Base-by-base conservation (phyloP, 2,113 vertebrate genomes). In the Cynocephalus volans region DNA sequence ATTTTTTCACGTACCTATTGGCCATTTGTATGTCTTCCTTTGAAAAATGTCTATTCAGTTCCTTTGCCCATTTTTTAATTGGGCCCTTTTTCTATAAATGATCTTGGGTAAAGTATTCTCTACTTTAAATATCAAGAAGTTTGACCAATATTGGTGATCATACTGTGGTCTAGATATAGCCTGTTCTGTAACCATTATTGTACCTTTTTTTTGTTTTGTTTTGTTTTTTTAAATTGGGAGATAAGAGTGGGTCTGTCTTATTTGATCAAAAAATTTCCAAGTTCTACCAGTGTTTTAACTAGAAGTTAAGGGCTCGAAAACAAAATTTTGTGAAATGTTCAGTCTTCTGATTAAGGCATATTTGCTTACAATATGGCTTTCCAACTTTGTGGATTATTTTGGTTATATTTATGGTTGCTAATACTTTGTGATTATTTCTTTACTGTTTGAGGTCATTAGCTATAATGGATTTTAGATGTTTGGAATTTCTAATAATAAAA, bases 401-500 rank as follows among this genome's bases (percentile, higher is more conserved):
- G 15, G 8, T 90, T 75, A 11, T 89, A 70, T 33, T 94, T 92
- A 60, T 72, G 54, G 75, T 90, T 97, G 62, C 18, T 90, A 60
- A 87, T 87, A 79, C 15, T 92, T 70, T 28, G 13, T 82, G n/a
- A 67, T 86, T 70, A 87, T 84, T 84, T 96, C 62, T 95, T 72
- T 48, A 89, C 60, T 36, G 45, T 95, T 82, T 86, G 41, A 87
- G 17, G 10, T 70, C 45, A 23, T 92, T 93, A 86, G 23, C 83
- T 23, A 52, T 26, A 52, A 79, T 60, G 21, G 50, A 24, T 80
- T 94, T 95, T 92, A 81, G 26, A 81, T 85, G 17, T 95, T 93
- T 97, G 19, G 33, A 93, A 48, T 92, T 67, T 80, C 31, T 28
- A 45, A 70, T 95, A 96, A 23, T 79, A 67, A 28, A 96, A 80